Evolutionary conservation across 1,140 invertebrate genomes (phyloP).

Genomic region (Drosophila bifasciata): DNA sequence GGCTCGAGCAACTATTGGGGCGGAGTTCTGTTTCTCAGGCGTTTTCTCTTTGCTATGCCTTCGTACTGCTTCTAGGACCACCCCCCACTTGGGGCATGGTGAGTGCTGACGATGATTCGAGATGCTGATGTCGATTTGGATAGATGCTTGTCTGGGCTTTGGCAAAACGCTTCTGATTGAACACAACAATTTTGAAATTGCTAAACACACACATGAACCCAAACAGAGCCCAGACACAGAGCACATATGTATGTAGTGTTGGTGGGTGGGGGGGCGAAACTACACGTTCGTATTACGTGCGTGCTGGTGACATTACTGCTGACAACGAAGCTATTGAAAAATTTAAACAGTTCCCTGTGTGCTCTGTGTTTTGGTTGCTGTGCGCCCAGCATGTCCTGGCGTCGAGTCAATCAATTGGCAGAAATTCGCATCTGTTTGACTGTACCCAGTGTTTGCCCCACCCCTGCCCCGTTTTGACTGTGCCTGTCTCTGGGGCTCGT

Average conservation of each 20-base stretch:
- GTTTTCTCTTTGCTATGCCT: background rate
- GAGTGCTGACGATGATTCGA: conserved; percentile 41
- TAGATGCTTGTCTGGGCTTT: conserved; percentile 32
- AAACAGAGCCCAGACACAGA: background rate
- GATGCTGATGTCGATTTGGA: conserved; percentile 24
- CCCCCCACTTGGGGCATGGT: conserved; percentile 14
- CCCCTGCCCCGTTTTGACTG: background rate
- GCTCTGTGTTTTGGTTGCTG: background rate
- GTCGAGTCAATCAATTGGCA: conserved; percentile 68
- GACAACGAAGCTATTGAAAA: conserved; percentile 65
- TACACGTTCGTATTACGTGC: conserved; percentile 70
- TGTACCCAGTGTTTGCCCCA: background rate
- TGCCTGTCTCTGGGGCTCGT: conserved; percentile 10
- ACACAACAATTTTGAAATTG: conserved; percentile 80
- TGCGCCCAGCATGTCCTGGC: conserved; percentile 3
- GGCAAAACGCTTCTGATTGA: conserved; percentile 69
- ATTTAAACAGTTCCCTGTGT: conserved; percentile 65
- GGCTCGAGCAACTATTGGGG: background rate
- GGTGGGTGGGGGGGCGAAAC: background rate
- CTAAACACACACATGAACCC: conserved; percentile 56
- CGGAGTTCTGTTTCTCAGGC: conserved; percentile 22
- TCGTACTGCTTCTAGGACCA: background rate
- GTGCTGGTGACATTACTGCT: conserved; percentile 64
- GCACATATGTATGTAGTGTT: too few species aligned
- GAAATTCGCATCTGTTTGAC: conserved; percentile 52